Evolutionary conservation across 2,797 vertebrate species (phyloP).

Genomic region (Diglossa cyanea): DNA sequence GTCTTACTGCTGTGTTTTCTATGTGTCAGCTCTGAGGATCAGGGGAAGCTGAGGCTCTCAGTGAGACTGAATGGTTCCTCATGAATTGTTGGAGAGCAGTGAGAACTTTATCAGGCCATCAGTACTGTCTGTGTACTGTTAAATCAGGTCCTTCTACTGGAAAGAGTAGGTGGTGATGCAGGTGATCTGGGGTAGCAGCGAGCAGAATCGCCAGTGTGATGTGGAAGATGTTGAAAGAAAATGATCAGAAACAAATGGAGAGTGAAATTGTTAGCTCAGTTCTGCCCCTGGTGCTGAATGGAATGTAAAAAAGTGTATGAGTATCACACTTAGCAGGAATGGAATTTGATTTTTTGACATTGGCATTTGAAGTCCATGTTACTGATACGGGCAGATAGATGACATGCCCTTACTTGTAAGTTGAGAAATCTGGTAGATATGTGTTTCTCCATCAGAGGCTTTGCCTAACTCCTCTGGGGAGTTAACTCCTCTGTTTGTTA

Average conservation of each 20-base stretch:
- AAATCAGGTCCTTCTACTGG: background rate
- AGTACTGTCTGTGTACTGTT: background rate
- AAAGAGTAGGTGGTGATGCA: accelerated
- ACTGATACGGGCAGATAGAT: background rate
- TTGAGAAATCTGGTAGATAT: background rate
- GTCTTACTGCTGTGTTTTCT: background rate
- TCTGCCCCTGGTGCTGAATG: background rate
- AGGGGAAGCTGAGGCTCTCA: background rate
- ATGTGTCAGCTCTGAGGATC: background rate
- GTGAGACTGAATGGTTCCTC: background rate
- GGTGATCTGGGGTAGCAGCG: background rate
- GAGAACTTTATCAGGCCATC: background rate
- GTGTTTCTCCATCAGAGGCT: background rate
- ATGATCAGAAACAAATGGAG: conserved; percentile 15
- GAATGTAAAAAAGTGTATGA: background rate
- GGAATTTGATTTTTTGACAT: background rate
- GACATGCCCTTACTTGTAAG: background rate
- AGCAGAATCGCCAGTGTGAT: background rate
- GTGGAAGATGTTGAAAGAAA: background rate
- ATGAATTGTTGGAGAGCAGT: background rate
- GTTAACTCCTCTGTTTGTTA: background rate
- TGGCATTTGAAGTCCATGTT: background rate
- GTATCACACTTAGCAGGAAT: background rate
- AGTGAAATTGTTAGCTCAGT: conserved; percentile 4
- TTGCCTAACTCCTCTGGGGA: background rate